Evolutionary conservation across 2,888 invertebrate genomes (phyloP), one percentile per base, ranked within the genome.

Genomic region (Agriotes lineatus): DNA sequence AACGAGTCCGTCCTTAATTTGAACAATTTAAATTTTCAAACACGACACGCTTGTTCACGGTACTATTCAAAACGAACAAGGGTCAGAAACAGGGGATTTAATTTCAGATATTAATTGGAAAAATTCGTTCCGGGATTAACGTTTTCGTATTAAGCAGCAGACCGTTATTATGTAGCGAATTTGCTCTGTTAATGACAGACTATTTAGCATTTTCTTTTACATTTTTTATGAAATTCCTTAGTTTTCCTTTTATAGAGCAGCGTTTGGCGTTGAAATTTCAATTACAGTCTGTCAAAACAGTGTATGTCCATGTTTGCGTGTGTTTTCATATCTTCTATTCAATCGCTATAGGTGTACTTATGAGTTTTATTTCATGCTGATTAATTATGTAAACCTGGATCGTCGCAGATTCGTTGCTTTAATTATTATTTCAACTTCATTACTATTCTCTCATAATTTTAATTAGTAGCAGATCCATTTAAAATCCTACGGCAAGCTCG

Each of bases 71-170:
- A 60, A 50, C n/a, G 37, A 60, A 57, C 45, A 64, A n/a, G 12
- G 37, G 48, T 64, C 12, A 18, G 19, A 37, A 45, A 57, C 42
- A 57, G 22, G 22, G 45, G 45, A 19, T 64, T 64, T 64, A 45
- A 64, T 64, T 64, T 57, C 48, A 45, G 37, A 37, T 57, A 64
- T 64, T 64, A 64, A 64, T 64, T 64, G 64, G 48, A 64, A 64
- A 64, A 64, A 48, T 25, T 48, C 19, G 22, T 22, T 10, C 22
- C 19, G 20, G 48, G 22, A 48, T 20, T 20, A 48, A 48, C 19
- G 19, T 19, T 9, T 19, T 25, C 20, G 22, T 48, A 48, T 25
- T 48, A 22, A 48, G 48, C 48, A 22, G 22, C 1, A 22, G 4
- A 39, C 14, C 25, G 25, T 3, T 25, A 20, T 48, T 48, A 22